Evolutionary conservation across 2,797 vertebrate genomes (phyloP).

Genomic region (Hippoglossus hippoglossus): DNA sequence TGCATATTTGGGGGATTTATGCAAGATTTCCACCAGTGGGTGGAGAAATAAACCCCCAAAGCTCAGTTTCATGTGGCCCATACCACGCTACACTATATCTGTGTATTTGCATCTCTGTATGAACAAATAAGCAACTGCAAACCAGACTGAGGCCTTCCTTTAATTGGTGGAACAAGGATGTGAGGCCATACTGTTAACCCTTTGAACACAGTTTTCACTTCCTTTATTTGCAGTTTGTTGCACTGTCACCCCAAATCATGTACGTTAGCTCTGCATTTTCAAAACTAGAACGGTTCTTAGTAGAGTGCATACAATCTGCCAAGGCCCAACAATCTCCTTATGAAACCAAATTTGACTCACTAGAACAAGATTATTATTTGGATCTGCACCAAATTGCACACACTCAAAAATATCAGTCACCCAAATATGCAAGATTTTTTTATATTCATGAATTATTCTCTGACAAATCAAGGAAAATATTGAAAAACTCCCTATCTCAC

Average conservation of each 20-base stretch:
- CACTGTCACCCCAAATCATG: neutral
- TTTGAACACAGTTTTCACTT: conserved; percentile 24
- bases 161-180: conserved; percentile 36
- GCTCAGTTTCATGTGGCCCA: conserved; percentile 31
- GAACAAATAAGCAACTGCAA: conserved; percentile 53
- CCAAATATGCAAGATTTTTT: too few relatives aligned
- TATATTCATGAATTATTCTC: too few relatives aligned
- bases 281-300: too few relatives aligned
- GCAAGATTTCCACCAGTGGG: conserved; percentile 44
- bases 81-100: conserved; percentile 22
- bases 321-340: too few relatives aligned
- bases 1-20: conserved; percentile 41
- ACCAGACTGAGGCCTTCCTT: conserved; percentile 25
- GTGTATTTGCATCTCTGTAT: conserved; percentile 43
- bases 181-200: conserved; percentile 26
- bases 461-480: too few relatives aligned
- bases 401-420: too few relatives aligned
- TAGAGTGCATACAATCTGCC: too few relatives aligned
- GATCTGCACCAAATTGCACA: too few relatives aligned
- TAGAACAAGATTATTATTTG: too few relatives aligned
- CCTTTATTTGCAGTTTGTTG: conserved; percentile 25
- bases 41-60: conserved; percentile 31
- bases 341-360: too few relatives aligned
- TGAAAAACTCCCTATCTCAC: too few relatives aligned
- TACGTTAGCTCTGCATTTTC: neutral